These are phyloP conservation scores for Alligator mississippiensis DNA, from an alignment of 2,113 vertebrate species.

Conservation along the genomic window DNA sequence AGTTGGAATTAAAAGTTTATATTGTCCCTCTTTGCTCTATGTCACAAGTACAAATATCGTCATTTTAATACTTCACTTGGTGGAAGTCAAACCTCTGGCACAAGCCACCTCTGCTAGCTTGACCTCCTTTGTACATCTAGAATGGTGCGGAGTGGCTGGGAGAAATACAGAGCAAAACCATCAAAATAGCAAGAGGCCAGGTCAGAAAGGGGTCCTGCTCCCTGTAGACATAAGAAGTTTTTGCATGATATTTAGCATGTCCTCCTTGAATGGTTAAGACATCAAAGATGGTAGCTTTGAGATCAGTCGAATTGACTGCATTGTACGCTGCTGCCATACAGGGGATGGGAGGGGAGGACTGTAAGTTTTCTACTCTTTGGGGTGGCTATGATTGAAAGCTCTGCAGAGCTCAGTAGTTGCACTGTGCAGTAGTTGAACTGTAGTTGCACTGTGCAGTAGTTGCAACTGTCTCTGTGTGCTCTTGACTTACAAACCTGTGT, in stretches of 20 bases:
- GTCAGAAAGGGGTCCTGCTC: slow-evolving; percentile 64
- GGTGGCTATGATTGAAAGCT: slow-evolving; percentile 15
- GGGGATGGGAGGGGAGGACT: slow-evolving; percentile 30
- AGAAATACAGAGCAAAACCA: slow-evolving; percentile 64
- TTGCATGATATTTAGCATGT: slow-evolving; percentile 70
- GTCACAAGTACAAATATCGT: slow-evolving; percentile 64
- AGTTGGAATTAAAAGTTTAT: slow-evolving; percentile 41
- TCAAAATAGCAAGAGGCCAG: slow-evolving; percentile 64
- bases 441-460: too few relatives aligned
- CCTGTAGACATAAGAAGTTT: slow-evolving; percentile 70
- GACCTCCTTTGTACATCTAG: slow-evolving; percentile 62
- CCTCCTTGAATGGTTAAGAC: slow-evolving; percentile 61
- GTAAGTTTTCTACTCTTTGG: slow-evolving; percentile 7
- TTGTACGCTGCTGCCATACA: slow-evolving; percentile 1
- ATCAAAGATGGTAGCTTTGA: slow-evolving; percentile 38
- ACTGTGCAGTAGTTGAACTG: too few relatives aligned
- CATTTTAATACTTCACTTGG: slow-evolving; percentile 58
- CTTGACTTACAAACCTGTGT: slow-evolving; percentile 43
- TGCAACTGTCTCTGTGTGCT: slow-evolving; percentile 62
- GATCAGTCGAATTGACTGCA: slow-evolving; percentile 4
- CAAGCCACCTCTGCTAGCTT: slow-evolving; percentile 64
- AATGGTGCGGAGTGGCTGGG: slow-evolving; percentile 49
- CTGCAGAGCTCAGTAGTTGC: slow-evolving; percentile 42
- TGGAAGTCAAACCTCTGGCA: slow-evolving; percentile 56
- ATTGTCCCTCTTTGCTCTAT: slow-evolving; percentile 53